Evolutionary conservation across 1,140 invertebrate genomes (phyloP), one percentile per base, ranked within the genome.

Genomic region (Parasteatoda tepidariorum): DNA sequence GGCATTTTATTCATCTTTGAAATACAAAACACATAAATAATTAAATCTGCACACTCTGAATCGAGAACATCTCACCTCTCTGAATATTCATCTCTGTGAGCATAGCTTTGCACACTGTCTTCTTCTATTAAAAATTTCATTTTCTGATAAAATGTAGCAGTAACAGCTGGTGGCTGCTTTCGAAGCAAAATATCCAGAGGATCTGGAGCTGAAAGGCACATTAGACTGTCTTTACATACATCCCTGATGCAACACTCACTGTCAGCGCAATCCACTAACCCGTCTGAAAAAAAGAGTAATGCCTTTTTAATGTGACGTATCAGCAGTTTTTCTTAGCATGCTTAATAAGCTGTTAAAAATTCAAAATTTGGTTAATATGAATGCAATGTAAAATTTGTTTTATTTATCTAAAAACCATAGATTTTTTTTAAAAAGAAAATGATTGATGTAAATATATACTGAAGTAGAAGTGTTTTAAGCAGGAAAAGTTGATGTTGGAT

Each of bases 91-190:
- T 96, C 95, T 86, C 94, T 93, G 85, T 95, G 93, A 24, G 97
- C 97, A 89, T 98, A 99, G 89, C 95, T 97, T 90, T 99, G 98
- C n/a, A 99, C 92, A 89, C 97, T 98, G 88, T 96, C 96, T 89
- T 98, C 96, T 90, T 99, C 97, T 85, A 99, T 98, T 48, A 99
- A 91, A 90, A 99, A 99, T 88, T 96, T 96, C 95, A 98, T 98
- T 87, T 96, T 93, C 89, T 99, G 96, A 89, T 98, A 99, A 91
- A 99, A 99, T 0, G 97, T 98, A 0, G 97, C 97, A 0, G 97
- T 98, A 83, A 97, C 95, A n/a, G 96, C 95, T 1, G 97, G 96
- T 1, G 96, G 95, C 87, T 98, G 96, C 89, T 97, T 98, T 62
- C 96, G 90, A 5, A 98, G 90, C 1, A 99, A 91, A 75, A 98